Base-by-base conservation (phyloP, 2,888 invertebrate species). In the Cremastinae sp. region DNA sequence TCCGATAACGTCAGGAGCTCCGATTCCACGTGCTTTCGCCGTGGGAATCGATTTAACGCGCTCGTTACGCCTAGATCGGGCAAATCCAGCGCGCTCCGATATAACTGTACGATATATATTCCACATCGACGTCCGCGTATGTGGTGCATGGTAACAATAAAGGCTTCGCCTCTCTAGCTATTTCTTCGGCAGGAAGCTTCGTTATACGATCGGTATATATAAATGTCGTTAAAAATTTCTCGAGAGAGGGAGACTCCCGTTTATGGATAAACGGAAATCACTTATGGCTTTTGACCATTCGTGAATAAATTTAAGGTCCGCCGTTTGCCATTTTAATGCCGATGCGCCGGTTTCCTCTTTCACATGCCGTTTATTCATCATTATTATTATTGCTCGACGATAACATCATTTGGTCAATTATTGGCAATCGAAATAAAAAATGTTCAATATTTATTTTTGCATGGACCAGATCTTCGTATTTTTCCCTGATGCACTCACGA, bases 41-140 rank as follows among this genome's bases (percentile, higher is more conserved):
- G 80, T 80, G 80, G 80, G 80, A 80, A 80, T 78, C 77, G 75
- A 80, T 80, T 80, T 75, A 74, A 80, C 72, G 71, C 68, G 74
- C 68, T 75, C 77, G 72, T 71, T 76, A 74, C 78, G 70, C 77
- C 68, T 58, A 75, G 70, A 74, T 78, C 76, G 66, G 74, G 65
- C 69, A 79, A 77, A 77, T 74, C 28, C 28, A n/a, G n/a, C 66
- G 65, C 53, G 41, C 0, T 53, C 34, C 16, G 5, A n/a, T 62
- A 56, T 69, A 51, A n/a, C 38, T 16, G 20, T 51, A 69, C n/a
- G 28, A 51, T 18, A 14, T n/a, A n/a, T 10, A 49, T 10, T 3
- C 20, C 14, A 20, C 22, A 7, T 45, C 20, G 20, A 28, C 28
- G 28, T 43, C 14, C 14, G 56, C 10, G 20, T 61, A 61, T 51